phyloP scores from a whole-genome alignment of 1,140 invertebrate species.

The Drosophila nasuta region DNA sequence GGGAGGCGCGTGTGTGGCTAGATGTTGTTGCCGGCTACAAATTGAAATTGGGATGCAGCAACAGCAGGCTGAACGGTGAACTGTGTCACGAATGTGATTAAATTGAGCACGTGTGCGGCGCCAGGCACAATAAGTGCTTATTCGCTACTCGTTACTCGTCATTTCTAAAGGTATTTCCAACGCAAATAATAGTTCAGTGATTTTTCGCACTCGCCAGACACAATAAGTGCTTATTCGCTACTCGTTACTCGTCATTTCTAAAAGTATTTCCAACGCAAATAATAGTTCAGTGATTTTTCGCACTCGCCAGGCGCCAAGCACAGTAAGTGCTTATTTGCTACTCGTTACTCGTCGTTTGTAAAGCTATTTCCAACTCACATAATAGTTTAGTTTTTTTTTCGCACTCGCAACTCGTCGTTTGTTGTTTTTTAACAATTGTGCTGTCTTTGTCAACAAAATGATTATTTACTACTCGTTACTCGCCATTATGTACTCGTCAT shows the following conservation, averaged over 20 bases:
- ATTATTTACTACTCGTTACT: neutral
- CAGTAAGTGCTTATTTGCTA: too few relatives aligned
- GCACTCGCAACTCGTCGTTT: neutral
- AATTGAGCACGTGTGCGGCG: slow-evolving; percentile 1
- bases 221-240: too few relatives aligned
- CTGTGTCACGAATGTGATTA: slow-evolving; percentile 28
- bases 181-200: too few relatives aligned
- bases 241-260: neutral
- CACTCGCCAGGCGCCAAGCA: neutral
- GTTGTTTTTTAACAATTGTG: too few relatives aligned
- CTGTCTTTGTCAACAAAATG: too few relatives aligned
- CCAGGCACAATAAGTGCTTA: too few relatives aligned
- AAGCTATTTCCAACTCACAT: too few relatives aligned
- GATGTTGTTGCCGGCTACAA: slow-evolving; percentile 4
- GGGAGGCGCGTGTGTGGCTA: too few relatives aligned
- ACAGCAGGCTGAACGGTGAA: neutral
- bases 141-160: slow-evolving; percentile 4
- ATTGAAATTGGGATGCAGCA: slow-evolving; percentile 36
- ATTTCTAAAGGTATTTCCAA: neutral
- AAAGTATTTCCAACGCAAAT: too few relatives aligned
- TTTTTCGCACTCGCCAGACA: too few relatives aligned
- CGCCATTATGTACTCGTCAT: neutral
- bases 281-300: too few relatives aligned
- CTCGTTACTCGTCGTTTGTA: neutral
- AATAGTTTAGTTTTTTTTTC: too few relatives aligned